Conservation (phyloP, 37 sponge, comb jelly and placozoan genomes). For the Haliclona indistincta region DNA sequence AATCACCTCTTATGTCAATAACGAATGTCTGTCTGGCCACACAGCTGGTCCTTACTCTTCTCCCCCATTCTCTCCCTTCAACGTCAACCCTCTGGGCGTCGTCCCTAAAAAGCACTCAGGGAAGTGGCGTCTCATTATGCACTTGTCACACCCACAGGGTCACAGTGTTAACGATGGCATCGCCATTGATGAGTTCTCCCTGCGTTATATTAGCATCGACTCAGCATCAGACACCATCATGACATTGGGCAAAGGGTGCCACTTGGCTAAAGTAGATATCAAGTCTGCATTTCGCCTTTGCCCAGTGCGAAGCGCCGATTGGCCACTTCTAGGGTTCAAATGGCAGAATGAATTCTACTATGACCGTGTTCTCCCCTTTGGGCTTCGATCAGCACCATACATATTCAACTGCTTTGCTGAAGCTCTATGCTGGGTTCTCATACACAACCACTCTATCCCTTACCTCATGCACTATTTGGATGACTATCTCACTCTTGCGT, state of each 20-base stretch:
- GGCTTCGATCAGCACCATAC: conserved; percentile 16
- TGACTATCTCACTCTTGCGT: too few relatives aligned
- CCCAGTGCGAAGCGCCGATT: neutral
- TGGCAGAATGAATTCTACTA: conserved; percentile 1
- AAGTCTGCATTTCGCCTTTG: conserved; percentile 19
- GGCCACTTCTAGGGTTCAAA: conserved; percentile 11
- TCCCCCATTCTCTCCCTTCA: too few relatives aligned
- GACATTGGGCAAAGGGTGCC: neutral
- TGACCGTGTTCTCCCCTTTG: conserved; percentile 17
- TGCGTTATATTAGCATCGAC: neutral
- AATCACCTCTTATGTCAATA: neutral
- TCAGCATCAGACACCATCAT: neutral
- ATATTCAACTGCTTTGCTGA: conserved; percentile 16
- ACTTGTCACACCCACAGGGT: neutral
- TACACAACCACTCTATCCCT: neutral
- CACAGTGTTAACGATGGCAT: conserved; percentile 10
- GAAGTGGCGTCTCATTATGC: too few relatives aligned
- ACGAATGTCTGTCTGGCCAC: neutral
- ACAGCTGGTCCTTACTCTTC: too few relatives aligned
- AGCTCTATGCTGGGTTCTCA: neutral
- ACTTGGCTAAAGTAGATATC: conserved; percentile 7
- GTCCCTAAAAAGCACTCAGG: neutral
- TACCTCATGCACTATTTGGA: conserved; percentile 1
- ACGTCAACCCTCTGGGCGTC: too few relatives aligned
- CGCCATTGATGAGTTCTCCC: conserved; percentile 3